Evolutionary conservation across 2,113 vertebrate genomes (phyloP).

Genomic region (Amphilophus citrinellus): DNA sequence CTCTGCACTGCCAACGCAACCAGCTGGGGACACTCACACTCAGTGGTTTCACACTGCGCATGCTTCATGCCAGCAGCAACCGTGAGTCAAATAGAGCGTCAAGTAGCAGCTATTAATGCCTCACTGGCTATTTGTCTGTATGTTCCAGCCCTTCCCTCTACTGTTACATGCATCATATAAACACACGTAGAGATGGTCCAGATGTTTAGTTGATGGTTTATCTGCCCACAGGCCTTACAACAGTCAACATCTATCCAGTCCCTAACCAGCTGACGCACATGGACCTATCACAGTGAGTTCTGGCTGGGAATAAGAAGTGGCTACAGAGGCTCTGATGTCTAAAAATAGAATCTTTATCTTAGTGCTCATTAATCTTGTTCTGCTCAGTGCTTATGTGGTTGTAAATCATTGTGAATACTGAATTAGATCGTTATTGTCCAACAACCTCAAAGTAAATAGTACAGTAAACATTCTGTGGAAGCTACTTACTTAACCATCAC

Average conservation of each 20-base stretch:
- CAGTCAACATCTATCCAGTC: conserved; percentile 90
- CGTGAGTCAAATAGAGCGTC: conserved; percentile 81
- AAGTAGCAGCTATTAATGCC: conserved; percentile 19
- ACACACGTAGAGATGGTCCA: conserved; percentile 3
- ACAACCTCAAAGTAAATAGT: background rate
- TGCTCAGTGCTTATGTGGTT: background rate
- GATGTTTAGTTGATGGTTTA: conserved; percentile 44
- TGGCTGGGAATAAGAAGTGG: conserved; percentile 30
- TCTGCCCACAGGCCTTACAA: conserved; percentile 84
- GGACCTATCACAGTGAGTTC: conserved; percentile 92
- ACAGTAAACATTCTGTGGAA: background rate
- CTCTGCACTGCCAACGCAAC: conserved; percentile 93
- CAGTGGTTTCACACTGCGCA: conserved; percentile 89
- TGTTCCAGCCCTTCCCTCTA: background rate
- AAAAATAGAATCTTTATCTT: conserved; percentile 25
- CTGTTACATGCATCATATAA: conserved; percentile 20
- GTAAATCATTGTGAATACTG: background rate
- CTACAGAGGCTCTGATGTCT: background rate
- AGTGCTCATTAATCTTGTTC: background rate
- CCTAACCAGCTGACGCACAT: conserved; percentile 89
- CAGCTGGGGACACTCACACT: conserved; percentile 87
- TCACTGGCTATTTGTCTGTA: conserved; percentile 19
- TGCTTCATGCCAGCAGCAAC: conserved; percentile 88
- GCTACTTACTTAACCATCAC: background rate
- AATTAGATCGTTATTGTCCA: background rate